Evolutionary conservation across 2,888 invertebrate genomes (phyloP).

Genomic region (Synanthedon andrenaeformis): DNA sequence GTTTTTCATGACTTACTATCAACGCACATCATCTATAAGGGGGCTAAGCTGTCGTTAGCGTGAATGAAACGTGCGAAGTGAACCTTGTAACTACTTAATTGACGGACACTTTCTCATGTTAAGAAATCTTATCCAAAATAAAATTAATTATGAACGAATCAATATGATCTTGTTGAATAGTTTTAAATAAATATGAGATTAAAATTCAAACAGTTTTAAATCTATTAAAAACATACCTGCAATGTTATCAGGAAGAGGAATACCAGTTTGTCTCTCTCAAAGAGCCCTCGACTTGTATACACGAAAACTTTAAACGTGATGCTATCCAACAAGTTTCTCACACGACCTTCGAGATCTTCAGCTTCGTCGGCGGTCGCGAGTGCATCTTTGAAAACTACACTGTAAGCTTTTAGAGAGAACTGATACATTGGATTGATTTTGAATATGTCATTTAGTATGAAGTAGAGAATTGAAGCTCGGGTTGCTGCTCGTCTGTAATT

Average conservation of each 20-base stretch:
- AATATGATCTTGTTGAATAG: too few relatives aligned
- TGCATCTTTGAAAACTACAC: conserved; percentile 90
- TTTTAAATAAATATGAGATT: too few relatives aligned
- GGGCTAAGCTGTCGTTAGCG: too few relatives aligned
- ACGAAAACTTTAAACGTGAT: conserved; percentile 89
- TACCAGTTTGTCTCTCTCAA: conserved; percentile 91
- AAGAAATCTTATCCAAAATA: too few relatives aligned
- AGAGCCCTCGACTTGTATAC: conserved; percentile 91
- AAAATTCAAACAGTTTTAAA: too few relatives aligned
- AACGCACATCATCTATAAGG: too few relatives aligned
- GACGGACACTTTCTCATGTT: too few relatives aligned
- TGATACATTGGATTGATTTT: conserved; percentile 96
- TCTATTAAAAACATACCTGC: conserved; percentile 64
- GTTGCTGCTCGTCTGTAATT: conserved; percentile 79
- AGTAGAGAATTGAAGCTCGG: conserved; percentile 90
- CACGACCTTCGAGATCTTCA: conserved; percentile 78
- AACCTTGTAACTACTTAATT: too few relatives aligned
- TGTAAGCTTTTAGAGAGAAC: conserved; percentile 94
- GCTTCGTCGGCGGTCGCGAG: conserved; percentile 76
- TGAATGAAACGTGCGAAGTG: too few relatives aligned
- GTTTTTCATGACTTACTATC: too few relatives aligned
- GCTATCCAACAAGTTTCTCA: conserved; percentile 83
- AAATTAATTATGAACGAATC: too few relatives aligned
- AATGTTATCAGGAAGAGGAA: conserved; percentile 89
- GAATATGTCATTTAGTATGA: conserved; percentile 90